Conservation (phyloP, 2,797 vertebrate genomes). For the Semaprochilodus insignis region DNA sequence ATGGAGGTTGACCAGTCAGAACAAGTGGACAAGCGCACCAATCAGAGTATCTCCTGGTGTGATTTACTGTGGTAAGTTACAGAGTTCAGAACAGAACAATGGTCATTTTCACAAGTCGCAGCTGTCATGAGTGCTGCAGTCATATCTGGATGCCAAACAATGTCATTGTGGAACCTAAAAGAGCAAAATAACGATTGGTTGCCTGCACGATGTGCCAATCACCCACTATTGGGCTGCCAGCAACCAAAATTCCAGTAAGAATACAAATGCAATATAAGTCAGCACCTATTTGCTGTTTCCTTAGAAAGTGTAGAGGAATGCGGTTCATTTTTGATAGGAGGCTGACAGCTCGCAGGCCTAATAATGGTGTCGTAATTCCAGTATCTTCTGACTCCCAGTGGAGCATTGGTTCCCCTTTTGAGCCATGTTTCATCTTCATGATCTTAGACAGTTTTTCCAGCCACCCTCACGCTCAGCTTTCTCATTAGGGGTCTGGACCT, state of each 20-base stretch:
- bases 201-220: background rate
- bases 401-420: background rate
- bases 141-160: background rate
- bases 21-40: too few species aligned
- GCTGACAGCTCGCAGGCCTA: background rate
- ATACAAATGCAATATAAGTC: constrained; percentile 4
- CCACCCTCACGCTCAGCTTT: background rate
- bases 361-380: background rate
- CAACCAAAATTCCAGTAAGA: too few species aligned
- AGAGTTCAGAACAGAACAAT: background rate
- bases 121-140: background rate
- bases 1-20: too few species aligned
- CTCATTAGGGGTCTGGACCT: background rate
- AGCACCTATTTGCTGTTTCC: background rate
- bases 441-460: background rate
- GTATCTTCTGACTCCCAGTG: background rate
- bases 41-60: background rate
- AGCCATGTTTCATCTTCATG: background rate
- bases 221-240: background rate
- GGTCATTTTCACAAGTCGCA: background rate
- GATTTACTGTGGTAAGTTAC: constrained; percentile 2
- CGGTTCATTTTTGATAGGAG: background rate
- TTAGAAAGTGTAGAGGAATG: background rate
- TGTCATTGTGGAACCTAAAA: background rate
- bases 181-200: constrained; percentile 1